These are phyloP conservation scores for Platypus cylindrus DNA, from an alignment of 2,888 invertebrate genomes.

Conservation along the genomic window DNA sequence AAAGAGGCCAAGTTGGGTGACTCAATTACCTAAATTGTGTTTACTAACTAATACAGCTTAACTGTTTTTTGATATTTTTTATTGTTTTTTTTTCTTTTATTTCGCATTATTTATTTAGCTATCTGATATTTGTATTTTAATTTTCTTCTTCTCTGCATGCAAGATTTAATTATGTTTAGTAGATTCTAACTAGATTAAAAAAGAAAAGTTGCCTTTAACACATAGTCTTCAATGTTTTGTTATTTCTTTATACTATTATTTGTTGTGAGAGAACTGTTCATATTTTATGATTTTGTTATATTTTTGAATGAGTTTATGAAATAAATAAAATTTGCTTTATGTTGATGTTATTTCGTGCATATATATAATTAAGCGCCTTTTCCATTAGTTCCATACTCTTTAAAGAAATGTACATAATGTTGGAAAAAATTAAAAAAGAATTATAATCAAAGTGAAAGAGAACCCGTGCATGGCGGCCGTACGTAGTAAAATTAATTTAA, in stretches of 20 bases:
- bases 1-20: too few relatives aligned
- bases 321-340: constrained; percentile 8
- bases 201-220: constrained; percentile 8
- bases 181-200: constrained; percentile 1
- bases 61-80: too few relatives aligned
- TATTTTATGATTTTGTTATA: constrained; percentile 14
- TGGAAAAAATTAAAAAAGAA: constrained; percentile 1
- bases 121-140: constrained; percentile 1
- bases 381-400: too few relatives aligned
- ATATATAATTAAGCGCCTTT: not conserved
- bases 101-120: not conserved
- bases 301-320: constrained; percentile 14
- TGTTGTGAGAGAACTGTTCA: not conserved
- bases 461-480: too few relatives aligned
- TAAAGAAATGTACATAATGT: too few relatives aligned
- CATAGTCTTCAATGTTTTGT: constrained; percentile 8
- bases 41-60: too few relatives aligned
- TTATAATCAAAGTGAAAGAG: too few relatives aligned
- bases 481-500: too few relatives aligned
- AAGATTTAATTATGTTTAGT: constrained; percentile 6
- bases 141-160: constrained; percentile 1
- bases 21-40: too few relatives aligned
- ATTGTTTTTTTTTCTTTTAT: not conserved
- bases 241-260: constrained; percentile 3
- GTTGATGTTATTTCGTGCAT: constrained; percentile 5